These are phyloP conservation scores for Vollenhovia emeryi DNA, from an alignment of 1,140 invertebrate genomes.

Conservation along the genomic window DNA sequence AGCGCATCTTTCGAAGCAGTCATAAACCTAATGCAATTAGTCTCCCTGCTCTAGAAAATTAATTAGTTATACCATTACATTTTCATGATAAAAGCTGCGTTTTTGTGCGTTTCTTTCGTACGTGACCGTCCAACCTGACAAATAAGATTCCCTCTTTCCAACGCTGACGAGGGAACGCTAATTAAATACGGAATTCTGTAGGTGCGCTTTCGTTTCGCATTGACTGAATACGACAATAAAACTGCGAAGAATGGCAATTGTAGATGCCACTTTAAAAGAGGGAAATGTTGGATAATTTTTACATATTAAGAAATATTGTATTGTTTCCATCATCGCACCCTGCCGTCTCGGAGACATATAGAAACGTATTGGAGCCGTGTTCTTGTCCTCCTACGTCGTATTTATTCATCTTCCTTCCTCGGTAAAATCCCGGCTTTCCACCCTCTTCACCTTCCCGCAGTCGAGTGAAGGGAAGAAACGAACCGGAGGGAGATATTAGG, in stretches of 20 bases:
- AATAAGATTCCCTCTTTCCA: constrained; percentile 4
- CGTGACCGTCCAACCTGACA: neutral
- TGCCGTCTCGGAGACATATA: constrained; percentile 10
- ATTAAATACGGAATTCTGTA: constrained; percentile 27
- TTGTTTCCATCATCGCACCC: constrained; percentile 11
- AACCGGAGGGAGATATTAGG: constrained; percentile 58
- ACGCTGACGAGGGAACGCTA: constrained; percentile 5
- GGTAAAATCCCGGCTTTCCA: neutral
- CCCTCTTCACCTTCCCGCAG: neutral
- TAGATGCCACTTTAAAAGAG: constrained; percentile 27
- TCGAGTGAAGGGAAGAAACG: constrained; percentile 1
- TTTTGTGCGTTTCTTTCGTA: constrained; percentile 27
- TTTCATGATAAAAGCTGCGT: constrained; percentile 37
- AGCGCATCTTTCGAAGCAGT: neutral
- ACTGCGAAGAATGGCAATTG: neutral
- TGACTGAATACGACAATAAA: neutral
- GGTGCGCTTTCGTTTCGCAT: neutral
- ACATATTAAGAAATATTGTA: constrained; percentile 61
- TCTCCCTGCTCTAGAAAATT: constrained; percentile 1
- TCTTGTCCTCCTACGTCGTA: constrained; percentile 1
- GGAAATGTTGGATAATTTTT: constrained; percentile 56
- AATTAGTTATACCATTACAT: constrained; percentile 40
- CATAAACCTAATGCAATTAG: constrained; percentile 20
- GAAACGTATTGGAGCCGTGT: constrained; percentile 44
- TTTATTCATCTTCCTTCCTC: constrained; percentile 54